Conservation (phyloP, 2,888 invertebrate genomes). For the Pelosia muscerda region DNA sequence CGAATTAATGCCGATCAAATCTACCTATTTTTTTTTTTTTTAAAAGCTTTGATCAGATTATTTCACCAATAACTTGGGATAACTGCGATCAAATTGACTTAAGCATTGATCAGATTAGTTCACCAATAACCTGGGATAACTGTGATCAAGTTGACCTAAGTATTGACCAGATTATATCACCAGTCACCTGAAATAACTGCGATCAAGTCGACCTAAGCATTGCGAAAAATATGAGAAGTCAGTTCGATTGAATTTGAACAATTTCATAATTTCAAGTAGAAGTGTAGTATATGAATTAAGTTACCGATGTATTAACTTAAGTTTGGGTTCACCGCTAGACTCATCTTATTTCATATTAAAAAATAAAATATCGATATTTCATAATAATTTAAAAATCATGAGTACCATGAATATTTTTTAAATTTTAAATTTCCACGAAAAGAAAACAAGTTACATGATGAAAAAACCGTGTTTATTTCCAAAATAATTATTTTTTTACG, state of each 20-base stretch:
- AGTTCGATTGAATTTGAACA: no score
- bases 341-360: neutral
- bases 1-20: neutral
- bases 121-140: neutral
- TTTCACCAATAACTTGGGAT: neutral
- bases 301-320: neutral
- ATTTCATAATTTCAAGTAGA: neutral
- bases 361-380: constrained; percentile 1
- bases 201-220: neutral
- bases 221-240: no score
- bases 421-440: neutral
- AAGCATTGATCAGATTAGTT: neutral
- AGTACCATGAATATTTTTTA: neutral
- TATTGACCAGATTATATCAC: neutral
- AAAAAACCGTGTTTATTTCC: neutral
- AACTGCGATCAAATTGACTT: neutral
- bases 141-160: neutral
- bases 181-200: neutral
- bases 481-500: no score
- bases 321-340: constrained; percentile 7
- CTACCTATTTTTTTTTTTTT: no score
- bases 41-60: neutral
- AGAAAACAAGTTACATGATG: neutral
- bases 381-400: neutral
- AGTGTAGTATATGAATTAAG: neutral